Evolutionary conservation across 1,140 invertebrate species (phyloP).

Genomic region (Drosophila mayri): DNA sequence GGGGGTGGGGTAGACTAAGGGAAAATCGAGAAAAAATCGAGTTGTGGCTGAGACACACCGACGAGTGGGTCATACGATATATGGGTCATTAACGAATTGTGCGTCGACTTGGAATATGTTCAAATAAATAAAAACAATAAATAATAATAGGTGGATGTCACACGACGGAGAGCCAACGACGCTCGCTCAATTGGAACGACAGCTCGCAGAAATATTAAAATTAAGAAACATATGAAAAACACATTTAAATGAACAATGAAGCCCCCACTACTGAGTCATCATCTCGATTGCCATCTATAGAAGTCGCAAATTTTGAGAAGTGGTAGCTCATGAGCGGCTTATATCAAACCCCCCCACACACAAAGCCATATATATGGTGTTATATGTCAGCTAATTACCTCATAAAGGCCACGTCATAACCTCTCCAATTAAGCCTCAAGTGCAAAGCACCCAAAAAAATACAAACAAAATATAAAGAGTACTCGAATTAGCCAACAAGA

Average conservation of each 20-base stretch:
- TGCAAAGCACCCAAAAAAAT: slow-evolving; percentile 23
- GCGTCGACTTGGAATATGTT: slow-evolving; percentile 49
- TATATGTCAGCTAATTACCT: slow-evolving; percentile 52
- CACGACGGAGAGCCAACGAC: neutral
- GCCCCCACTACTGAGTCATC: slow-evolving; percentile 22
- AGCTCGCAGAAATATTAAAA: slow-evolving; percentile 21
- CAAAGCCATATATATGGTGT: slow-evolving; percentile 28
- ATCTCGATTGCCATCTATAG: slow-evolving; percentile 8
- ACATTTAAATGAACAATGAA: slow-evolving; percentile 9
- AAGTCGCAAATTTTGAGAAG: slow-evolving; percentile 16
- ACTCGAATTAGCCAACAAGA: slow-evolving; percentile 21
- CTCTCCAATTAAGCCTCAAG: slow-evolving; percentile 35
- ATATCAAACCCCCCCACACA: slow-evolving; percentile 32
- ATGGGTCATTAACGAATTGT: slow-evolving; percentile 67
- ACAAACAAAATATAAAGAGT: neutral
- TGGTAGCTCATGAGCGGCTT: slow-evolving; percentile 18
- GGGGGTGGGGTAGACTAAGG: neutral
- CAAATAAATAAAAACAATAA: slow-evolving; percentile 49
- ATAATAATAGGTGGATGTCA: slow-evolving; percentile 34
- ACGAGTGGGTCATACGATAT: slow-evolving; percentile 51
- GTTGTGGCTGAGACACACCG: slow-evolving; percentile 19
- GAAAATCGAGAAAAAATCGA: slow-evolving; percentile 33
- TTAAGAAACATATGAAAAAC: slow-evolving; percentile 7
- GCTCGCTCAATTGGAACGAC: slow-evolving; percentile 38
- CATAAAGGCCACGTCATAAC: slow-evolving; percentile 55